These are phyloP conservation scores for Pentalonia nigronervosa DNA, from an alignment of 1,140 invertebrate species.

Conservation along the genomic window DNA sequence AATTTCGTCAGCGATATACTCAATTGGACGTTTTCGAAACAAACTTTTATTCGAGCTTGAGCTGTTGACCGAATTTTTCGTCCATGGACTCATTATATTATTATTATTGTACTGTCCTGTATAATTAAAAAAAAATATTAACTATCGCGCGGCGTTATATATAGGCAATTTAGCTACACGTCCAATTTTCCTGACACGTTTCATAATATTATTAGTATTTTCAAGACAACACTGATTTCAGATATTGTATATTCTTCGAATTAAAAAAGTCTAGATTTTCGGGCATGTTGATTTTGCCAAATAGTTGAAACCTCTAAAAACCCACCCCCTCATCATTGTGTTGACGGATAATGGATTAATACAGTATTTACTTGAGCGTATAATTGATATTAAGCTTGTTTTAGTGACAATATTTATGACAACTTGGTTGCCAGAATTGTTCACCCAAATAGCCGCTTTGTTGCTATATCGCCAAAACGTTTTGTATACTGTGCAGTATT, in stretches of 20 bases:
- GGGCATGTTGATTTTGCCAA: too few relatives aligned
- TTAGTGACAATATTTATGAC: too few relatives aligned
- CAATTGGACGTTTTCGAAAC: neutral
- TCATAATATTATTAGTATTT: neutral
- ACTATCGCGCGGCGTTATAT: neutral
- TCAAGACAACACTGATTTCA: neutral
- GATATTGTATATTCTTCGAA: neutral
- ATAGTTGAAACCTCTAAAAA: neutral
- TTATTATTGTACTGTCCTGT: neutral
- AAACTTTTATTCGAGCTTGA: neutral
- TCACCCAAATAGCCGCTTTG: too few relatives aligned
- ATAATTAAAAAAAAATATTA: neutral
- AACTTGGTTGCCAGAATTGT: too few relatives aligned
- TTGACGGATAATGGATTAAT: neutral
- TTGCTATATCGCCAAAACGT: too few relatives aligned
- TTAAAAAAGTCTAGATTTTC: too few relatives aligned
- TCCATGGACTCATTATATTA: neutral
- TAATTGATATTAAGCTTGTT: too few relatives aligned
- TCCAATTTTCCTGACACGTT: neutral
- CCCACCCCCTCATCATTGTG: neutral
- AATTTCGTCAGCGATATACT: neutral
- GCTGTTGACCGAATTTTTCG: neutral
- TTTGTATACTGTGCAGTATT: too few relatives aligned
- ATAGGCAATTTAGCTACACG: conserved; percentile 6
- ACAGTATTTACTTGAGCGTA: neutral